Evolutionary conservation across 2,113 vertebrate species (phyloP).

Genomic region (Megatriorchis doriae): DNA sequence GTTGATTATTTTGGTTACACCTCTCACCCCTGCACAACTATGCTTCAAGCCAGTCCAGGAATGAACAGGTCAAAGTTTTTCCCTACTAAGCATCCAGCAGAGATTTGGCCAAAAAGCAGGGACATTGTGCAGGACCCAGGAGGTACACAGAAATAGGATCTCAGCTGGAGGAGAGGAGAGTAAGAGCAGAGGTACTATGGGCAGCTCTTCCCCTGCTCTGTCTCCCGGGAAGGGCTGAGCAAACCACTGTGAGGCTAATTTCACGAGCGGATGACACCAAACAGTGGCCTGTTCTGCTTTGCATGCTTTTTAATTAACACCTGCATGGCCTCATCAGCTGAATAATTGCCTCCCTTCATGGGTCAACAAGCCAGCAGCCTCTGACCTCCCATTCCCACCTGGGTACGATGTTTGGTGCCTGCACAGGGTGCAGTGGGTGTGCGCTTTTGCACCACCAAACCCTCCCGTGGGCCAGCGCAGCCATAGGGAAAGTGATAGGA

Average conservation of each 20-base stretch:
- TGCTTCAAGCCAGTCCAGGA: background rate
- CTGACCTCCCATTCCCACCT: conserved; percentile 11
- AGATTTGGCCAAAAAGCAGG: background rate
- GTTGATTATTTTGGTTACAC: background rate
- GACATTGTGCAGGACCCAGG: background rate
- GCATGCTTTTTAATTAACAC: conserved; percentile 65
- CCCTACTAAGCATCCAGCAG: background rate
- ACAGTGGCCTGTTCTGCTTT: conserved; percentile 55
- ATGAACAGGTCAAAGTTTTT: background rate
- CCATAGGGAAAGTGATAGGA: background rate
- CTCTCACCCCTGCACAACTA: background rate
- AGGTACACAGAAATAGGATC: background rate
- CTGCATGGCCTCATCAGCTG: conserved; percentile 42
- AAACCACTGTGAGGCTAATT: background rate
- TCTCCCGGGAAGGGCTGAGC: background rate
- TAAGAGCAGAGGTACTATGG: background rate
- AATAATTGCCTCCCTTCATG: conserved; percentile 51
- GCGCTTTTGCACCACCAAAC: background rate
- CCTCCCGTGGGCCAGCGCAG: rapidly evolving
- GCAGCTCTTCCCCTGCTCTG: background rate
- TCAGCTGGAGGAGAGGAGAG: background rate
- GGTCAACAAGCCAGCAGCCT: conserved; percentile 49
- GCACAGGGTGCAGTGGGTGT: background rate
- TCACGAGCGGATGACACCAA: conserved; percentile 41
- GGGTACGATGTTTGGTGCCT: background rate